A percentile compares a stretch with the other conserved stretches of the same genome.
Conservation (phyloP, 2,888 invertebrate genomes). For the Cryptus armator region DNA sequence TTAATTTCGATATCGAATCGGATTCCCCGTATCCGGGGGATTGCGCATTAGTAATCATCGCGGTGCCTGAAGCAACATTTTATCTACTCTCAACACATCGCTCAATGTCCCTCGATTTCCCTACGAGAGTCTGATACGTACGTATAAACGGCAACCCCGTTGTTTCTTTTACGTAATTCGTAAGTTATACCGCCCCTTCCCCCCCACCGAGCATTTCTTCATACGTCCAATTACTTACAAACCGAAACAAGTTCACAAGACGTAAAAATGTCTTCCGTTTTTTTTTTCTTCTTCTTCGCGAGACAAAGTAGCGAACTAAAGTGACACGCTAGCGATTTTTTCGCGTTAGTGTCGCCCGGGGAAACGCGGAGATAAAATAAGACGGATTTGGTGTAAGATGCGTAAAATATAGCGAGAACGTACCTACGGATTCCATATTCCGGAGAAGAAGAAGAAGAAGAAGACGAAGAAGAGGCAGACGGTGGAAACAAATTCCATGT, state of each 20-base stretch:
- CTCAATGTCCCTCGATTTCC: neutral
- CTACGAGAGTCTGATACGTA: neutral
- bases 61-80: neutral
- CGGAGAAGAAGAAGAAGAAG: constrained; percentile 1
- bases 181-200: neutral
- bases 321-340: neutral
- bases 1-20: neutral
- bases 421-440: constrained; percentile 55
- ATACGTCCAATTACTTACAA: constrained; percentile 2
- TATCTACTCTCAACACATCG: neutral
- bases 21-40: neutral
- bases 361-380: constrained; percentile 6
- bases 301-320: neutral
- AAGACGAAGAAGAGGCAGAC: neutral
- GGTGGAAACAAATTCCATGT: constrained; percentile 2
- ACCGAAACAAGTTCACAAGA: constrained; percentile 2
- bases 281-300: neutral
- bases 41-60: neutral
- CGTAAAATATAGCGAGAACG: constrained; percentile 13
- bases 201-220: neutral
- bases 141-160: neutral
- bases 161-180: neutral
- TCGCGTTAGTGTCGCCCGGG: constrained; percentile 13
- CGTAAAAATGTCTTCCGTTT: neutral
- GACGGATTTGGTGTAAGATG: neutral